These are phyloP conservation scores for Sebastes iracundus DNA, from an alignment of 2,797 vertebrate species.

Conservation along the genomic window DNA sequence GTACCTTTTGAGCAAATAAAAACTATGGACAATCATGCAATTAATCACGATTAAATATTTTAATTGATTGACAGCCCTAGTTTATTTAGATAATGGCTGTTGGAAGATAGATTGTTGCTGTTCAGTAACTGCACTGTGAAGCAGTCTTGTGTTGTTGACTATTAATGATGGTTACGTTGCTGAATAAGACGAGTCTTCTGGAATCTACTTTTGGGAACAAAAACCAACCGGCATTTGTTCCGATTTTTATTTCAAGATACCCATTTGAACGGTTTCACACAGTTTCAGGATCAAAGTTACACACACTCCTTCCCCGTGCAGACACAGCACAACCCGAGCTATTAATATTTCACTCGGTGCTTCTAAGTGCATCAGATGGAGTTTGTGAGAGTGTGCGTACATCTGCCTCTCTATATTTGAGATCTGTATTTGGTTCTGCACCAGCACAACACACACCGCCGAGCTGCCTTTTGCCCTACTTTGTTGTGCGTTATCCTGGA, in stretches of 20 bases:
- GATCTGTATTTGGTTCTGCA: slow-evolving; percentile 48
- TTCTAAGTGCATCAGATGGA: slow-evolving; percentile 56
- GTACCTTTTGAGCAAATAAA: too few relatives aligned
- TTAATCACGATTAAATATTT: too few relatives aligned
- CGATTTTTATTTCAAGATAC: slow-evolving; percentile 17
- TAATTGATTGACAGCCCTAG: too few relatives aligned
- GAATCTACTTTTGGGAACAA: background rate
- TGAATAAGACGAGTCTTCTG: background rate
- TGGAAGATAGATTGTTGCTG: background rate
- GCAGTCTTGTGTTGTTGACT: background rate
- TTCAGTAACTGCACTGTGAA: background rate
- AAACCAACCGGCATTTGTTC: background rate
- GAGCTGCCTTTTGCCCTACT: slow-evolving; percentile 59
- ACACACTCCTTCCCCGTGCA: background rate
- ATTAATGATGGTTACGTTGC: background rate
- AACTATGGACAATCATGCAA: too few relatives aligned
- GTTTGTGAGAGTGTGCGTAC: slow-evolving; percentile 22
- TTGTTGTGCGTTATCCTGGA: slow-evolving; percentile 44
- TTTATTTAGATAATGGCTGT: background rate
- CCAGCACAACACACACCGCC: slow-evolving; percentile 12
- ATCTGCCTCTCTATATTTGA: slow-evolving; percentile 41
- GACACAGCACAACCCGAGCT: slow-evolving; percentile 13
- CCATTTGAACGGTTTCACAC: slow-evolving; percentile 4
- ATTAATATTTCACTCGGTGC: slow-evolving; percentile 72
- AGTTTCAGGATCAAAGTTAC: background rate